Evolutionary conservation across 2,113 vertebrate genomes (phyloP).

Genomic region (Mesocricetus auratus): DNA sequence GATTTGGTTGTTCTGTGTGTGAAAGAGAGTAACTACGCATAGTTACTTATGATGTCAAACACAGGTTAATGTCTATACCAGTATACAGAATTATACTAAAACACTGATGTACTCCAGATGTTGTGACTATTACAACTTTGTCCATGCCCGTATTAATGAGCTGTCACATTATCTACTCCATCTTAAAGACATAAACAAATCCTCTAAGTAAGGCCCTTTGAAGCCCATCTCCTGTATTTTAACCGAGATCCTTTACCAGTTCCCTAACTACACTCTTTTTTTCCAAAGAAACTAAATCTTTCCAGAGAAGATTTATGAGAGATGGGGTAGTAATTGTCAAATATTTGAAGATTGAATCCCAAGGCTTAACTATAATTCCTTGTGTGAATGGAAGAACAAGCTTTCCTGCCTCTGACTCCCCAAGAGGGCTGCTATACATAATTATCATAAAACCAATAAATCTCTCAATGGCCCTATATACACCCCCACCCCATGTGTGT

Average conservation of each 20-base stretch:
- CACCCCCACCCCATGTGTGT: not conserved
- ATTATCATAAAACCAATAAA: slow-evolving; percentile 26
- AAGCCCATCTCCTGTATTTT: slow-evolving; percentile 33
- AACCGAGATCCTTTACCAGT: slow-evolving; percentile 1
- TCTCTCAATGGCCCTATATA: not conserved
- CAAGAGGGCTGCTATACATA: not conserved
- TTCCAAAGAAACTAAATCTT: slow-evolving; percentile 50
- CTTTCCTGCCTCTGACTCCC: not conserved
- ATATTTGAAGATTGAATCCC: slow-evolving; percentile 46
- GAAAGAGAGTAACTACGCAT: not conserved
- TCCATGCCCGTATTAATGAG: not conserved
- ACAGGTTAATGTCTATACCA: not conserved
- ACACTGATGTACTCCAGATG: slow-evolving; percentile 13
- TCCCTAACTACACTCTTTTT: not conserved
- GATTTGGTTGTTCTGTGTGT: not conserved
- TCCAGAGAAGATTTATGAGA: slow-evolving; percentile 33
- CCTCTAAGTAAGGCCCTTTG: slow-evolving; percentile 9
- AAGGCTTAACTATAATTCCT: not conserved
- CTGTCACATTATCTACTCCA: not conserved
- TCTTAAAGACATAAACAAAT: slow-evolving; percentile 31
- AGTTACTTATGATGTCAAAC: not conserved
- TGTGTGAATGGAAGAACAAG: slow-evolving; percentile 24
- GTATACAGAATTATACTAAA: not conserved
- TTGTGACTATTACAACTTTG: not conserved
- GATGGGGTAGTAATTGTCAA: slow-evolving; percentile 3